Percentiles rank a stretch among this genome's conserved stretches.
phyloP scores from a whole-genome alignment of 2,888 invertebrate species.

The Ectropis crepuscularia region DNA sequence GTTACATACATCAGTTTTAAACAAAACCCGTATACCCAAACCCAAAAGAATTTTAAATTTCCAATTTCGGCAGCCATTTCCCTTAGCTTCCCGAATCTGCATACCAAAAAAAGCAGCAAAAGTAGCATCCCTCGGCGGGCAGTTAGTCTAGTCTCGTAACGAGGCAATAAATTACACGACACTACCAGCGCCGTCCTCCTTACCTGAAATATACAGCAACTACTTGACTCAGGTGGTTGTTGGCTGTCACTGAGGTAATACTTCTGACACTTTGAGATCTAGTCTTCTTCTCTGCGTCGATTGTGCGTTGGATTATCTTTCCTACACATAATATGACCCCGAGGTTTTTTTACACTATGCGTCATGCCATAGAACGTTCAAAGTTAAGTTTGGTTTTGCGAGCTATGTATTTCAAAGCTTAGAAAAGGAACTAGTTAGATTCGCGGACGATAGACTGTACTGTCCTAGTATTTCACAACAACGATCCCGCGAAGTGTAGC shows the following conservation, averaged over 20 bases:
- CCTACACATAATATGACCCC: too few species aligned
- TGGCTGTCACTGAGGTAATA: background rate
- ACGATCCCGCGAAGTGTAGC: too few species aligned
- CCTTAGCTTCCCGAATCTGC: constrained; percentile 20
- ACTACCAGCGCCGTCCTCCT: constrained; percentile 47
- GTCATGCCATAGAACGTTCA: too few species aligned
- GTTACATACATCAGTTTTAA: too few species aligned
- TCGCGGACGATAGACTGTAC: too few species aligned
- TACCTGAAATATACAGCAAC: constrained; percentile 37
- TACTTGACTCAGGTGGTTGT: background rate
- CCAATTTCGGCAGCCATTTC: constrained; percentile 4
- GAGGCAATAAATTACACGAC: constrained; percentile 64
- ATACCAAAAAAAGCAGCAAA: constrained; percentile 39
- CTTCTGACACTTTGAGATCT: background rate
- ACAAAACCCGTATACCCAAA: background rate
- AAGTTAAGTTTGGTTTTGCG: too few species aligned
- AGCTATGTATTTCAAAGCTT: too few species aligned
- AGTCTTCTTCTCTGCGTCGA: background rate
- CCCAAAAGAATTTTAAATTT: background rate
- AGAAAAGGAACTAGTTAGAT: too few species aligned
- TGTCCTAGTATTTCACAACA: too few species aligned
- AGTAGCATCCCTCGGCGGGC: constrained; percentile 28
- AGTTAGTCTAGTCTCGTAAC: constrained; percentile 58
- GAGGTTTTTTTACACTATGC: background rate
- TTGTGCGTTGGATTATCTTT: too few species aligned